A percentile compares a stretch with the other conserved stretches of the same genome.
Conservation (phyloP, 2,113 vertebrate species). For the Siniperca knerii region DNA sequence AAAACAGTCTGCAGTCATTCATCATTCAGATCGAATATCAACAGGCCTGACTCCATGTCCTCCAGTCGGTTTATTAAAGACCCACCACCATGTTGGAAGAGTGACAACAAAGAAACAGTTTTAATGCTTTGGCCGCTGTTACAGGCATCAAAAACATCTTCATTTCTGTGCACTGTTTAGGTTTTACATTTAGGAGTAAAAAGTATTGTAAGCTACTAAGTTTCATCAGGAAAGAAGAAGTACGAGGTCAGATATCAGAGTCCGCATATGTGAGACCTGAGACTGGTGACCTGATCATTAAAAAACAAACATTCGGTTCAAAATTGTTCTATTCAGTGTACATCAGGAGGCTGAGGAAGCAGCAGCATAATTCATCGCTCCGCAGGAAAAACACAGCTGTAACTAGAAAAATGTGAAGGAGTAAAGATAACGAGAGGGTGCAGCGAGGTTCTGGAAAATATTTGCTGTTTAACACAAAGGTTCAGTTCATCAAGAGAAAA, state of each 20-base stretch:
- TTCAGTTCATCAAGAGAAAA: neutral
- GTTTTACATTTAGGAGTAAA: neutral
- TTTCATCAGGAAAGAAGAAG: neutral
- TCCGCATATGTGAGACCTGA: neutral
- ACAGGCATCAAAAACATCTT: neutral
- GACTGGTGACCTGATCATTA: neutral
- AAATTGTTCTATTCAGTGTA: no score
- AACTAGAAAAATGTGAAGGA: neutral
- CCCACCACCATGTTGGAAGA: no score
- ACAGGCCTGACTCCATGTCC: neutral
- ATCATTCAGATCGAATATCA: conserved; percentile 4
- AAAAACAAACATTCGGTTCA: neutral
- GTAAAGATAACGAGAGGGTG: neutral
- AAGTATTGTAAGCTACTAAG: no score
- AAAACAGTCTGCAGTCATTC: neutral
- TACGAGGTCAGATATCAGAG: neutral
- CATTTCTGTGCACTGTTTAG: neutral
- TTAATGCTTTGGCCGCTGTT: no score
- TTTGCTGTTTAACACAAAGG: neutral
- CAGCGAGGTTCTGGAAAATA: neutral
- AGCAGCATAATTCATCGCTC: neutral
- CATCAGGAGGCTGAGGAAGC: neutral
- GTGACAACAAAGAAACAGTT: no score
- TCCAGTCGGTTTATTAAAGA: conserved; percentile 2
- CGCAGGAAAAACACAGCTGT: neutral